These are phyloP conservation scores for Stomatorhinus ivindoensis DNA, from an alignment of 2,113 vertebrate genomes.

Conservation along the genomic window DNA sequence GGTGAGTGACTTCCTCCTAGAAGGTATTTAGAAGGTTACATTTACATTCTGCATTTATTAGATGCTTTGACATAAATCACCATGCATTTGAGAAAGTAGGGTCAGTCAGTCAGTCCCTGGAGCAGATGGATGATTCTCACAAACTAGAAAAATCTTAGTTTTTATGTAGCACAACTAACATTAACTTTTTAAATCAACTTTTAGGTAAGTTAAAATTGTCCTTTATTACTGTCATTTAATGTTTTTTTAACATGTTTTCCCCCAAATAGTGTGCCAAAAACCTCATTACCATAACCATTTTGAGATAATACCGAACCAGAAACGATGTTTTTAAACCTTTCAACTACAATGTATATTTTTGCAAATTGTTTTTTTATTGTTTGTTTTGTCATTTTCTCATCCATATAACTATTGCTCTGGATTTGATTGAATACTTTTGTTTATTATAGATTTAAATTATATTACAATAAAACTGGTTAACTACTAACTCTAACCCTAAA, in stretches of 20 bases:
- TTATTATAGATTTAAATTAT: not conserved
- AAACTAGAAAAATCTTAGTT: not conserved
- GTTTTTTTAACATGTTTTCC: not conserved
- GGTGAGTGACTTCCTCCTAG: constrained; percentile 47
- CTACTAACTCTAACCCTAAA: not conserved
- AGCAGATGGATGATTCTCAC: not conserved
- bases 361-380: not conserved
- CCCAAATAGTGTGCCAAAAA: not conserved
- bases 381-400: not conserved
- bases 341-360: not conserved
- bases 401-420: not conserved
- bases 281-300: not conserved
- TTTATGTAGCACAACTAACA: not conserved
- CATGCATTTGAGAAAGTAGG: not conserved
- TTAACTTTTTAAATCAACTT: not conserved
- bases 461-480: not conserved
- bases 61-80: not conserved
- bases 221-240: too few relatives aligned
- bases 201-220: not conserved
- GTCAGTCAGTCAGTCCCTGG: not conserved
- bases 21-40: not conserved
- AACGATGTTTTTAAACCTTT: not conserved
- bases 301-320: not conserved
- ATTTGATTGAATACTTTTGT: not conserved
- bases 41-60: not conserved